Conservation (phyloP, 2,113 vertebrate species). For the Cephalopterus ornatus region DNA sequence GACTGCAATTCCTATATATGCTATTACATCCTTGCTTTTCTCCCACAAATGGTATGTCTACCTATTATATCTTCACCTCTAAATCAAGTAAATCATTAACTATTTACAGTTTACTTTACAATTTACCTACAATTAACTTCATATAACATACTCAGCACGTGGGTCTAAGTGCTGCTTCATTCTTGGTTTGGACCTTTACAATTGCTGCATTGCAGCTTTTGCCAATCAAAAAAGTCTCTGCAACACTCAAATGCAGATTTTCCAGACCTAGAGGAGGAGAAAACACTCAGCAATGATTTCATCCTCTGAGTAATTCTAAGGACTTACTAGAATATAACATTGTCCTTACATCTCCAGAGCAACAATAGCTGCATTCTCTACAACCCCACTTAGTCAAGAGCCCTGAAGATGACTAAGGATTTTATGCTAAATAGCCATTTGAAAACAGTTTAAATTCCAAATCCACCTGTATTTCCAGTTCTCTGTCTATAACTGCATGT, state of each 20-base stretch:
- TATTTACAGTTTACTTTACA: neutral
- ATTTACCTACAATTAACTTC: neutral
- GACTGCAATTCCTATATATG: neutral
- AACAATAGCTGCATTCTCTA: constrained; percentile 18
- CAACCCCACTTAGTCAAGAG: neutral
- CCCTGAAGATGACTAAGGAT: neutral
- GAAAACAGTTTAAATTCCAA: constrained; percentile 11
- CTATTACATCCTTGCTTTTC: neutral
- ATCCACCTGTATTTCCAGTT: constrained; percentile 15
- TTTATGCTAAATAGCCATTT: neutral
- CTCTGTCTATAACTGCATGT: neutral
- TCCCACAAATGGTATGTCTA: neutral
- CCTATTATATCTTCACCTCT: neutral
- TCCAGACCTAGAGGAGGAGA: neutral
- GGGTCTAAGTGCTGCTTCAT: neutral
- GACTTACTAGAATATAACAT: neutral
- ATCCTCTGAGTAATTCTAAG: neutral
- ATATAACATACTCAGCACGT: neutral
- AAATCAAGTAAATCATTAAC: neutral
- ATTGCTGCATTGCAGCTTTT: neutral
- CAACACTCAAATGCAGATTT: neutral
- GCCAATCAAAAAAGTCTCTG: neutral
- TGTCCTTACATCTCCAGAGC: constrained; percentile 1
- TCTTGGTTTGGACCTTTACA: neutral
- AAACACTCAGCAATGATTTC: neutral